A percentile compares a stretch with the other conserved stretches of the same genome.
phyloP scores from a whole-genome alignment of 2,888 invertebrate species.

The Anoncus sp. region DNA sequence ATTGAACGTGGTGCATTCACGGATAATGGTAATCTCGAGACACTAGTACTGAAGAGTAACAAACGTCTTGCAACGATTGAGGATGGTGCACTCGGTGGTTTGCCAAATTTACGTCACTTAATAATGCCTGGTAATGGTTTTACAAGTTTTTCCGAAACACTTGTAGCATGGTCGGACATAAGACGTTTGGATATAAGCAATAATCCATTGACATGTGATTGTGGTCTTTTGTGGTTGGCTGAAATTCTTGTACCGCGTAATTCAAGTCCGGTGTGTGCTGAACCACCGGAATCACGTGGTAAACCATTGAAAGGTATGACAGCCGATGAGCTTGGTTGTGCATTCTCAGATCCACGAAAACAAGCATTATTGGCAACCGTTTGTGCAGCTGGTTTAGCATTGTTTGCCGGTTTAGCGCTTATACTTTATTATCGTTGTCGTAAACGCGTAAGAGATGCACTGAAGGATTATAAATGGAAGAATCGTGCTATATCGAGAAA shows the following conservation, averaged over 20 bases:
- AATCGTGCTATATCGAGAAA: conserved; percentile 89
- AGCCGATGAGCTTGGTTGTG: conserved; percentile 92
- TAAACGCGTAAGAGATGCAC: conserved; percentile 91
- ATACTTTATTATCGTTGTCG: conserved; percentile 91
- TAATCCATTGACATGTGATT: conserved; percentile 93
- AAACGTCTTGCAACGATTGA: conserved; percentile 90
- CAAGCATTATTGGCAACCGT: conserved; percentile 92
- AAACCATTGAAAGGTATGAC: conserved; percentile 86
- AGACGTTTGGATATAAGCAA: conserved; percentile 91
- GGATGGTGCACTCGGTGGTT: conserved; percentile 90
- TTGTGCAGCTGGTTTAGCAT: conserved; percentile 89
- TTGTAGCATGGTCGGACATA: conserved; percentile 92
- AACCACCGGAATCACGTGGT: conserved; percentile 89
- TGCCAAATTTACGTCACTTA: conserved; percentile 91
- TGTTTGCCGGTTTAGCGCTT: conserved; percentile 89
- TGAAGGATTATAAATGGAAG: conserved; percentile 93
- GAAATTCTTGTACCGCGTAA: conserved; percentile 89
- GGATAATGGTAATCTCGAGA: conserved; percentile 92
- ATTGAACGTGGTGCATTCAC: conserved; percentile 92
- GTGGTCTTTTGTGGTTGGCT: conserved; percentile 91
- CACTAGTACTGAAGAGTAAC: conserved; percentile 90
- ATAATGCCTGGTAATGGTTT: conserved; percentile 92
- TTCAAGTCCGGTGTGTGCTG: conserved; percentile 89
- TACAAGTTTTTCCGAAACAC: conserved; percentile 89
- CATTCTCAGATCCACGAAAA: conserved; percentile 90